Base-by-base conservation (phyloP, 1,140 invertebrate genomes). In the Sitophilus oryzae region DNA sequence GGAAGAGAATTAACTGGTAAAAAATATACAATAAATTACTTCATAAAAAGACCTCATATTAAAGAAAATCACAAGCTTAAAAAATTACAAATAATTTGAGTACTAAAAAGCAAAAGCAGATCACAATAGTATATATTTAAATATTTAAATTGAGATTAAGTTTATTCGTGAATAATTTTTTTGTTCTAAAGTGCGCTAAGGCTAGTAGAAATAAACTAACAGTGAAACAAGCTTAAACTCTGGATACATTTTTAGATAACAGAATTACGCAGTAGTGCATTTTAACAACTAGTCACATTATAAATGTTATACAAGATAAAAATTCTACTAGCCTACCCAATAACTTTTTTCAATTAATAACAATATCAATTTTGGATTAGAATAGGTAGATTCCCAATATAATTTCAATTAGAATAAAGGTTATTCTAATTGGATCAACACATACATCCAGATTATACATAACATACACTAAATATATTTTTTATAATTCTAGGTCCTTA, bases 401-500 rank as follows among this genome's bases (percentile, higher is more conserved):
- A 23, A 16, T 46, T 30, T 25, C 15, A 34, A 15, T 44, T 44
- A 25, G 8, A 20, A 25, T 46, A 46, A 25, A n/a, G 6, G 11
- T 46, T 25, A 10, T 46, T 30, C 23, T 30, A 46, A 46, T 16
- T 34, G 25, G 30, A 19, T 34, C 15, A 46, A 46, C 44, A 46
- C 44, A 46, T 46, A 42, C 40, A 46, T 46, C 25, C 44, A 23
- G 42, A 41, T 43, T 49, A 47, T 49, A 56, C 44, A 20, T 20
- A n/a, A 42, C 21, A n/a, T 47, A 47, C 23, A 54, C 36, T 47
- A 54, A 8, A 47, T n/a, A 47, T 47, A 23, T n/a, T 40, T 45
- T 18, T 47, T 45, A 37, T 51, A 34, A 43, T 41, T 60, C 45
- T 60, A 60, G 35, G 15, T 44, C 58, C 61, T 45, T 51, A 56